Evolutionary conservation across 2,797 vertebrate species (phyloP).

Genomic region (Triplophysa yarkandensis): DNA sequence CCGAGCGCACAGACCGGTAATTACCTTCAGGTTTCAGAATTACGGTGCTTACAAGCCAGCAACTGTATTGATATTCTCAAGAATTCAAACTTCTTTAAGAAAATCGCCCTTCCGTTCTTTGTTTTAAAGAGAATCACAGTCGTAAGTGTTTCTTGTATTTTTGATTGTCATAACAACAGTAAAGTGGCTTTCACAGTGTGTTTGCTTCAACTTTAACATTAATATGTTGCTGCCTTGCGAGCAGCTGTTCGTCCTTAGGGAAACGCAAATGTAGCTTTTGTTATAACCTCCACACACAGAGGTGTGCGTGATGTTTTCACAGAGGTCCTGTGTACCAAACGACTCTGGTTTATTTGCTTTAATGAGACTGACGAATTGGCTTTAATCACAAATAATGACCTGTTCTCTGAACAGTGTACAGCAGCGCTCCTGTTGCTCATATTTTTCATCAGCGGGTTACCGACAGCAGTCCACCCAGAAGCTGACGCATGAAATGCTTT

Average conservation of each 20-base stretch:
- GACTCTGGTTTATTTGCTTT: constrained; percentile 57
- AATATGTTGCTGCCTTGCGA: background rate
- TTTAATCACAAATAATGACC: constrained; percentile 63
- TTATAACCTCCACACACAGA: background rate
- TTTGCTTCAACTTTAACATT: background rate
- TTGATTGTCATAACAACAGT: background rate
- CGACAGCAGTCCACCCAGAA: background rate
- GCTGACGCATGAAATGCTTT: background rate
- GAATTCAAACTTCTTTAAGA: background rate
- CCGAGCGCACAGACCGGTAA: constrained; percentile 1
- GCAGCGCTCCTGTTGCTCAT: constrained; percentile 35
- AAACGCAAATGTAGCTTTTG: background rate
- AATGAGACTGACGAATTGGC: constrained; percentile 60
- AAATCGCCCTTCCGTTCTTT: background rate
- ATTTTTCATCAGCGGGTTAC: constrained; percentile 26
- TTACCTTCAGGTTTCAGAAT: constrained; percentile 7
- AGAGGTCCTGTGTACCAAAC: constrained; percentile 19
- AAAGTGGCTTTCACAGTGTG: background rate
- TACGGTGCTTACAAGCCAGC: background rate
- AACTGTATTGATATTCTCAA: background rate
- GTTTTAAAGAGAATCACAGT: background rate
- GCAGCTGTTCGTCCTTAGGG: background rate
- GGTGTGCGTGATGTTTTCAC: background rate
- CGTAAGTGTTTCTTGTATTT: background rate
- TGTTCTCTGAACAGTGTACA: constrained; percentile 34